Conservation (phyloP, 1,140 invertebrate species). For the Pseudoatta argentina region DNA sequence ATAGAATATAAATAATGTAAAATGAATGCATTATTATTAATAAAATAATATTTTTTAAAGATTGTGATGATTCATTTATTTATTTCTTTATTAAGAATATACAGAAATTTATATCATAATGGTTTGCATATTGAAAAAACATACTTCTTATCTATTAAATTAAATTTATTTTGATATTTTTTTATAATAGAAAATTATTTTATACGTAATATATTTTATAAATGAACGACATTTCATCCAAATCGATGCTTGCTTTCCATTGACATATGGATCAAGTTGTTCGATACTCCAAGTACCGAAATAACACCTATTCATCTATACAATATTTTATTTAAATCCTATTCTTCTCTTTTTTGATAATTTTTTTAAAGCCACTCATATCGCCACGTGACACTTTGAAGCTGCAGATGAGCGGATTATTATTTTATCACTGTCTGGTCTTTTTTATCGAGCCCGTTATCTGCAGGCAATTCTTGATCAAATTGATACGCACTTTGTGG, state of each 20-base stretch:
- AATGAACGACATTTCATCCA: no score
- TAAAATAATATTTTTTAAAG: no score
- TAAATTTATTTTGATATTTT: no score
- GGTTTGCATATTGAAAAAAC: no score
- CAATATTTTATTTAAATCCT: not conserved
- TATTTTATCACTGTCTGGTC: conserved; percentile 67
- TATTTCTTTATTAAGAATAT: no score
- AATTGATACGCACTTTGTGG: conserved; percentile 42
- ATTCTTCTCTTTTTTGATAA: conserved; percentile 12
- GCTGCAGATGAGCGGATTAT: conserved; percentile 66
- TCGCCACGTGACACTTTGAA: conserved; percentile 72
- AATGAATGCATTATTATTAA: no score
- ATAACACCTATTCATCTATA: not conserved
- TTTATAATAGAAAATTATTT: no score
- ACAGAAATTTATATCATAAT: no score
- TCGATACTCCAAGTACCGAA: not conserved
- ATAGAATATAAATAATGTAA: no score
- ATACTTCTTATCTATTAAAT: no score
- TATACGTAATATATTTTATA: not conserved
- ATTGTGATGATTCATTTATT: no score
- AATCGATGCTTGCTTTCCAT: not conserved
- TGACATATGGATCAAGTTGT: conserved; percentile 17
- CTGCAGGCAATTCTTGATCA: conserved; percentile 49
- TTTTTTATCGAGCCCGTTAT: conserved; percentile 62
- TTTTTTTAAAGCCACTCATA: conserved; percentile 51